Base-by-base conservation (phyloP, 35 echinoderm and acorn worm genomes). In the Lytechinus pictus region DNA sequence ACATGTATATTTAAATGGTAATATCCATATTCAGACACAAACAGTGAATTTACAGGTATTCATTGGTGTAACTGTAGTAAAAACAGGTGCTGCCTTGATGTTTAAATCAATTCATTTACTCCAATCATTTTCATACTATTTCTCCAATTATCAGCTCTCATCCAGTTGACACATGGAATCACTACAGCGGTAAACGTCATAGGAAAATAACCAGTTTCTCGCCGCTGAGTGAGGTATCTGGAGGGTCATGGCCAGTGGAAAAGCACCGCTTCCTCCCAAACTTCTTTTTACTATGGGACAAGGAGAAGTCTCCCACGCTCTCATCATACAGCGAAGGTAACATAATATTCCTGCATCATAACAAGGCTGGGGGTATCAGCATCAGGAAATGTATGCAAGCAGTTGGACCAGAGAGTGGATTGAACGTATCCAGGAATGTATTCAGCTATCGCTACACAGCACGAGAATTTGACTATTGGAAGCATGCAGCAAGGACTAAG, bases 281-380 rank as follows among this genome's bases (percentile, higher is more conserved):
- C 86, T 97, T 72, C 87, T 97, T 95, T 94, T 52, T 87, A 21
- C 92, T 54, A 53, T 95, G 91, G 87, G 94, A 95, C 28, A 87
- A 92, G 54, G 8, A 27, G 52, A 94, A 92, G 54, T 54, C 61
- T 29, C n/a, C 86, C 11, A 44, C 11, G 13, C 44, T 66, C 8
- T 54, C 54, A 0, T 61, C 55, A 11, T 93, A 96, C 56, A 24
- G 87, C 27, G 53, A 94, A 54, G 92, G 89, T 57, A 92, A 94
- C 14, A 72, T 95, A 4, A 94, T 97, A 1, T 99, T 96, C 54
- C 91, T 99, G 28, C 98, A 99, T 90, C 95, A 99, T 86, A 99
- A 99, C 52, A 99, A 99, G 96, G 98, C 98, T 8, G 98, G 97
- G 16, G 98, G 97, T 0, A 96, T 96, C 6, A 98, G 95, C 27